A percentile compares a stretch with the other conserved stretches of the same genome.
Evolutionary conservation across 2,888 invertebrate genomes (phyloP).

Genomic region (Plutella xylostella): DNA sequence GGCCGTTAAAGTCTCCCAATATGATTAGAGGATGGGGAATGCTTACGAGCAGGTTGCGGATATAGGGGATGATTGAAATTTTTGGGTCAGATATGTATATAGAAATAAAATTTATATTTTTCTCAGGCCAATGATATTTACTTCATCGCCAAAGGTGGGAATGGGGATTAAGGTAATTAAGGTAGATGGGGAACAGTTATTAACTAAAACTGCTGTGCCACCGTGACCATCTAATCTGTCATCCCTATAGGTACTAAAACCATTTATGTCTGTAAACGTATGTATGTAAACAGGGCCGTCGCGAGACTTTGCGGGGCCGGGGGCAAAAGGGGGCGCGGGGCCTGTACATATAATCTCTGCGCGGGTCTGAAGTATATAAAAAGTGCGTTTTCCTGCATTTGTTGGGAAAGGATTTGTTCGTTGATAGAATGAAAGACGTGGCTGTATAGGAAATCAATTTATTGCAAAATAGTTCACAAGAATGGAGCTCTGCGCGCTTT

Average conservation of each 20-base stretch:
- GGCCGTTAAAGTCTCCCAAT: constrained; percentile 5
- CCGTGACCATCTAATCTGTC: background rate
- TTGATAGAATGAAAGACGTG: too few relatives aligned
- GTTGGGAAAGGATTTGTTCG: too few relatives aligned
- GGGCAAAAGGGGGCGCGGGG: too few relatives aligned
- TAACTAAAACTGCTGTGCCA: background rate
- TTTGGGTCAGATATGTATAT: constrained; percentile 2
- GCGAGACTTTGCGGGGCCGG: too few relatives aligned
- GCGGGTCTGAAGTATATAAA: too few relatives aligned
- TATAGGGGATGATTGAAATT: background rate
- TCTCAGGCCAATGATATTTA: constrained; percentile 6
- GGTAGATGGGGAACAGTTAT: background rate
- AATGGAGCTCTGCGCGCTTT: too few relatives aligned
- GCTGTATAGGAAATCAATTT: too few relatives aligned
- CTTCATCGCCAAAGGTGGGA: background rate
- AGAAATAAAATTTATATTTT: constrained; percentile 4
- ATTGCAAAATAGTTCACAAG: too few relatives aligned
- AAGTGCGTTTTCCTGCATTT: too few relatives aligned
- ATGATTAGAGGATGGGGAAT: background rate
- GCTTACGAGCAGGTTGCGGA: background rate
- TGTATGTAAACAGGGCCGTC: too few relatives aligned
- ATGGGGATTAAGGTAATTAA: background rate
- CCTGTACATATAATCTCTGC: too few relatives aligned
- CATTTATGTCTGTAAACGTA: too few relatives aligned
- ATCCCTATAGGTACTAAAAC: background rate